Evolutionary conservation across 1,140 invertebrate genomes (phyloP).

Genomic region (Drosophila erecta): DNA sequence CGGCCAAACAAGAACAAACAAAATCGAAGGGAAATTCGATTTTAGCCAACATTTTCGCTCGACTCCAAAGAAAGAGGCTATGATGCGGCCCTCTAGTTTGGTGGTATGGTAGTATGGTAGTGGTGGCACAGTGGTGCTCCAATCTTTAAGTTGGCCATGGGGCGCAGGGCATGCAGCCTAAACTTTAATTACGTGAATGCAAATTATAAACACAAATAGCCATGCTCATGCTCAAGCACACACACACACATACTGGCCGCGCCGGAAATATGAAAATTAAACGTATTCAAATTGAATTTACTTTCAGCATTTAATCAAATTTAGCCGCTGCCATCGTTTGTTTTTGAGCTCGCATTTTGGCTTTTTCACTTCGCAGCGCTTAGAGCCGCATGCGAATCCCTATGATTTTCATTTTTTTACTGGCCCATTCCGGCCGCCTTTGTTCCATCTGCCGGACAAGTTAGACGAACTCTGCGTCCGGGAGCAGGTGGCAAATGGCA

Average conservation of each 20-base stretch:
- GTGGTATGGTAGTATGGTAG: no score
- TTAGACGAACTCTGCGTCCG: conserved; percentile 9
- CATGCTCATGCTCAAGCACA: conserved; percentile 12
- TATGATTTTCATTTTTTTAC: background rate
- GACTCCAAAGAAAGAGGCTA: conserved; percentile 4
- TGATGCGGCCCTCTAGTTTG: no score
- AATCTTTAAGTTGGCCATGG: conserved; percentile 21
- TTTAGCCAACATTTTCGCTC: conserved; percentile 10
- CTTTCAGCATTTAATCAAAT: conserved; percentile 79
- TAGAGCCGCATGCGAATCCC: conserved; percentile 15
- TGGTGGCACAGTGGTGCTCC: background rate
- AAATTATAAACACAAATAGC: conserved; percentile 70
- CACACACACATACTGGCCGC: conserved; percentile 7
- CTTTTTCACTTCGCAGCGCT: conserved; percentile 69
- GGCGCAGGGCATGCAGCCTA: background rate
- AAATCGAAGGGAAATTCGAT: conserved; percentile 33
- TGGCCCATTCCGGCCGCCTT: background rate
- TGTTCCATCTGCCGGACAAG: conserved; percentile 6
- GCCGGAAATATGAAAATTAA: conserved; percentile 79
- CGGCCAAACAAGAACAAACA: conserved; percentile 29
- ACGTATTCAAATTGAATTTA: conserved; percentile 82
- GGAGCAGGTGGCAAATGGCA: conserved; percentile 5
- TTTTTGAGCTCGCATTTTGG: conserved; percentile 42
- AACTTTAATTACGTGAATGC: conserved; percentile 59
- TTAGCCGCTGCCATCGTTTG: conserved; percentile 61